Percentiles rank a stretch among this genome's conserved stretches.
Conservation (phyloP, 2,888 invertebrate species). For the Harpagoxenus sublaevis region DNA sequence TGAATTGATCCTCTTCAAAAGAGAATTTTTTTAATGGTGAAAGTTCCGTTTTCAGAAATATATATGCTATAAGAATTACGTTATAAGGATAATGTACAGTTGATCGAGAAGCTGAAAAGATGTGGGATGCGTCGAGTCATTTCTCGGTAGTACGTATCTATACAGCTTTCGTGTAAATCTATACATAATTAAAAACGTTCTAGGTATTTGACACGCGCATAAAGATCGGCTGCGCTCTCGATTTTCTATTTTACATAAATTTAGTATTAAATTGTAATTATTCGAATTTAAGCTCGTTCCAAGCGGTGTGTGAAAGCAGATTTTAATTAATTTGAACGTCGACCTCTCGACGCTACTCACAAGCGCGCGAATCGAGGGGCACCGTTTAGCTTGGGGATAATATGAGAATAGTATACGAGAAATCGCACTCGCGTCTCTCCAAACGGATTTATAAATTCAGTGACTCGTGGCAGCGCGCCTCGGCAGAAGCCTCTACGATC, state of each 20-base stretch:
- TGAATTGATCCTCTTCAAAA: neutral
- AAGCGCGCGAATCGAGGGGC: neutral
- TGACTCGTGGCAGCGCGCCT: conserved; percentile 62
- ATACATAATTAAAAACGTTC: neutral
- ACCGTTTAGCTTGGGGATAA: neutral
- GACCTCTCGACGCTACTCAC: neutral
- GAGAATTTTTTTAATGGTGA: neutral
- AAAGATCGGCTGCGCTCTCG: neutral
- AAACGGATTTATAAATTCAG: conserved; percentile 71
- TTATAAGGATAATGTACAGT: neutral
- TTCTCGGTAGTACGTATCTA: neutral
- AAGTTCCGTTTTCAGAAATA: neutral
- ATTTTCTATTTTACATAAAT: neutral
- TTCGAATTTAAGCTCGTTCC: neutral
- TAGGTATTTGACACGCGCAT: neutral
- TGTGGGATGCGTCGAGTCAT: conserved; percentile 14
- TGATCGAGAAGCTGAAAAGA: conserved; percentile 18
- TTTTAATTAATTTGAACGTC: conserved; percentile 12
- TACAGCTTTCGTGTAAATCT: neutral
- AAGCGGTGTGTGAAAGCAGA: neutral
- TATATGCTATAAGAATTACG: neutral
- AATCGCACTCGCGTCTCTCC: conserved; percentile 35
- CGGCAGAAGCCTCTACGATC: conserved; percentile 68
- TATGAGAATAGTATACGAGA: conserved; percentile 11
- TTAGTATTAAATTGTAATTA: neutral